Evolutionary conservation across 2,113 vertebrate genomes (phyloP).

Genomic region (Grammomys dolichurus): DNA sequence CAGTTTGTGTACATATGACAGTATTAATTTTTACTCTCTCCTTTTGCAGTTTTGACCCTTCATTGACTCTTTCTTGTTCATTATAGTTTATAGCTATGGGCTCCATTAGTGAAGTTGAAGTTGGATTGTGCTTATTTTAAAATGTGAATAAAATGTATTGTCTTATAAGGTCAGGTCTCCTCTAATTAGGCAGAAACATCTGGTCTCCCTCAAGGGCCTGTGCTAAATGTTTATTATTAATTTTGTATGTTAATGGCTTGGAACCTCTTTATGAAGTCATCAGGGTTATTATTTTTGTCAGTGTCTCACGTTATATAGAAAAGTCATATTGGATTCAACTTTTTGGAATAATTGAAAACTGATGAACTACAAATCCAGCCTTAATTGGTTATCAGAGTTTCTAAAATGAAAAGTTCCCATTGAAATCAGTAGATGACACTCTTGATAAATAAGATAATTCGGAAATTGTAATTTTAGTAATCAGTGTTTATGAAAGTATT

Average conservation of each 20-base stretch:
- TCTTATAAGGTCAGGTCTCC: conserved; percentile 51
- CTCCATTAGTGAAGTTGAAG: not conserved
- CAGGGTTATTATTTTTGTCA: conserved; percentile 72
- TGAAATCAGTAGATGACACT: not conserved
- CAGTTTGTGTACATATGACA: not conserved
- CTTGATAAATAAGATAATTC: not conserved
- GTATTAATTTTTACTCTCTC: not conserved
- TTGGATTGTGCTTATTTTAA: conserved; percentile 68
- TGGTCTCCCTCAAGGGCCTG: conserved; percentile 70
- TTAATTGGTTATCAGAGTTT: not conserved
- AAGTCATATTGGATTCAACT: not conserved
- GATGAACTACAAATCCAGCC: not conserved
- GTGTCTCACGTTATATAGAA: conserved; percentile 49
- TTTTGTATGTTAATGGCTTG: conserved; percentile 78
- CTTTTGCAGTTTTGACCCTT: not conserved
- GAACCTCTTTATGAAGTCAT: conserved; percentile 73
- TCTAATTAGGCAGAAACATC: conserved; percentile 78
- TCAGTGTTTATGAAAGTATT: not conserved
- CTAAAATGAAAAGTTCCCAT: not conserved
- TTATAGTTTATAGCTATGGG: not conserved
- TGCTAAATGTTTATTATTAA: conserved; percentile 82
- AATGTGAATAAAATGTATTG: conserved; percentile 67
- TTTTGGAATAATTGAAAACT: not conserved
- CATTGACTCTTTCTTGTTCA: not conserved
- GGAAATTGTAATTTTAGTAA: not conserved